Percentiles rank a stretch among this genome's conserved stretches.
Evolutionary conservation across 2,113 vertebrate genomes (phyloP).

Genomic region (Erythrocercus mccallii): DNA sequence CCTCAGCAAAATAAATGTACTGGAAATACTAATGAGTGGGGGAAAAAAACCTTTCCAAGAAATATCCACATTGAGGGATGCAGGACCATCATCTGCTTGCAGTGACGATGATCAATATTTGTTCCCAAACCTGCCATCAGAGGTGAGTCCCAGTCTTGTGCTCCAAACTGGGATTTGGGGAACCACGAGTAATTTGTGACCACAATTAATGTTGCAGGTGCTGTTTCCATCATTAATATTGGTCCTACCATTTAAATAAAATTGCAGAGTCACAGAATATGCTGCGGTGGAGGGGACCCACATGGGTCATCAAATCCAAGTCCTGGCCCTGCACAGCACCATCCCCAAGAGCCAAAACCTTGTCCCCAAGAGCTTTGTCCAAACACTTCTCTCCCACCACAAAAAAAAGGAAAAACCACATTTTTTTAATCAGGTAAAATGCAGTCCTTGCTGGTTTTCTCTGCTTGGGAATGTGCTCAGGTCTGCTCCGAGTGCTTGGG

Average conservation of each 20-base stretch:
- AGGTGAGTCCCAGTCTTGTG: too few species aligned
- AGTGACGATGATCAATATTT: background rate
- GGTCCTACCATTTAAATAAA: background rate
- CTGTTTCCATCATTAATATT: background rate
- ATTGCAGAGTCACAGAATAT: background rate
- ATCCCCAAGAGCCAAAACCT: background rate
- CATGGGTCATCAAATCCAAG: too few species aligned
- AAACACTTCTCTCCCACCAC: rapidly evolving
- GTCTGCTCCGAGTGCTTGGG: background rate
- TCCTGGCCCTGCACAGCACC: background rate
- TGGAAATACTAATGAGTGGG: background rate
- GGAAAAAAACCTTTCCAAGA: background rate
- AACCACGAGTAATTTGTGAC: rapidly evolving
- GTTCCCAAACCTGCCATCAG: background rate
- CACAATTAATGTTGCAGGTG: background rate
- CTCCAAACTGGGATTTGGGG: background rate
- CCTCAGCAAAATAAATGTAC: background rate
- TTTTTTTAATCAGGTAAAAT: background rate
- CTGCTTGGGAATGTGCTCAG: background rate
- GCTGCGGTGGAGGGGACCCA: background rate
- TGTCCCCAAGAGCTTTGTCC: rapidly evolving
- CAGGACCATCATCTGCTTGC: background rate
- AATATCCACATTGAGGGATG: background rate
- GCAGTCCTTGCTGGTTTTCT: background rate
- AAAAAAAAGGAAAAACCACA: rapidly evolving